Percentiles rank a stretch among this genome's conserved stretches.
Conservation (phyloP, 2,888 invertebrate species). For the Bhutanitis thaidina region DNA sequence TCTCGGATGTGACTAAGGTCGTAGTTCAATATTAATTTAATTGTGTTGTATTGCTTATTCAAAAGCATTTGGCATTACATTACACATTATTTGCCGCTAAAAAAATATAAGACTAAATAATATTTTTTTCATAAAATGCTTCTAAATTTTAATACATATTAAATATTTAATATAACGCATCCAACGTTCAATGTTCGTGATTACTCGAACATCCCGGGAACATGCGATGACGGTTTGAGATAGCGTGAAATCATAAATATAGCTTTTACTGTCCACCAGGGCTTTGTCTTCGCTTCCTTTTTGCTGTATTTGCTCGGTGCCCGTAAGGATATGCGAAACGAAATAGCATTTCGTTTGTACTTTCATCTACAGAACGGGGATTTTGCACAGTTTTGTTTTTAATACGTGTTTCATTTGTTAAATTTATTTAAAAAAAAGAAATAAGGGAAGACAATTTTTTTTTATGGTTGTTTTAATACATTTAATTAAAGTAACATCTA, state of each 20-base stretch:
- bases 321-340: slow-evolving; percentile 28
- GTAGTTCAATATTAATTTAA: too few species aligned
- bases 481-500: too few species aligned
- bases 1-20: too few species aligned
- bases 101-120: too few species aligned
- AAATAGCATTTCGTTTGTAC: slow-evolving; percentile 24
- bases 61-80: too few species aligned
- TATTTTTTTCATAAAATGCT: too few species aligned
- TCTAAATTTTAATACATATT: too few species aligned
- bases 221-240: slow-evolving; percentile 56
- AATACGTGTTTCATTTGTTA: not conserved
- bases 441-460: too few species aligned
- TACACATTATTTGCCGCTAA: too few species aligned
- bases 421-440: too few species aligned
- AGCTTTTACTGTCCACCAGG: slow-evolving; percentile 40
- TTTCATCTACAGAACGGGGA: not conserved
- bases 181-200: slow-evolving; percentile 30
- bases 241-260: slow-evolving; percentile 70
- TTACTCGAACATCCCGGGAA: slow-evolving; percentile 21
- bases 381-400: slow-evolving; percentile 7
- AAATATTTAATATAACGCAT: slow-evolving; percentile 23
- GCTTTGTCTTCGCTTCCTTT: slow-evolving; percentile 36
- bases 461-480: too few species aligned
- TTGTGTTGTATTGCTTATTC: too few species aligned
- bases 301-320: slow-evolving; percentile 31